Evolutionary conservation across 30 jellyfish, hydroid and myxozoan species (phyloP).

Genomic region (Aurelia sp.): DNA sequence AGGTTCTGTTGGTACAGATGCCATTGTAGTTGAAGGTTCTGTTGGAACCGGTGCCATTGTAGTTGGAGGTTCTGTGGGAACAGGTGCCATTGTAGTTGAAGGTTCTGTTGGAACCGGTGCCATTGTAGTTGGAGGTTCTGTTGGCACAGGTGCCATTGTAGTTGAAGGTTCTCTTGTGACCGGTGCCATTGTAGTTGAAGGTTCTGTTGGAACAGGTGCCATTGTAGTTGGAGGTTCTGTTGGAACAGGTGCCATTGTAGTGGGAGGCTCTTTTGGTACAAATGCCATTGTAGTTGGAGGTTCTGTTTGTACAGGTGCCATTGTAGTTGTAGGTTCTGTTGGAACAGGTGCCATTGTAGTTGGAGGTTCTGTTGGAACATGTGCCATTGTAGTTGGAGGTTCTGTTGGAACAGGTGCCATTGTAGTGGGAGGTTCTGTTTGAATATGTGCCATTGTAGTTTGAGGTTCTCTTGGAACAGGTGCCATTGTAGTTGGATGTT

Average conservation of each 20-base stretch:
- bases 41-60: no score
- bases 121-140: not conserved
- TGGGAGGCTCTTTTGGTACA: not conserved
- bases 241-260: no score
- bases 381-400: not conserved
- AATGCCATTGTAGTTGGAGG: not conserved
- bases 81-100: no score
- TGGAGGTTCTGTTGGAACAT: not conserved
- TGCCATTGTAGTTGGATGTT: no score
- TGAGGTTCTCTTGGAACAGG: no score
- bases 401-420: no score
- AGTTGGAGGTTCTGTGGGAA: no score
- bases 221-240: not conserved
- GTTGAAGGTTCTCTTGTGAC: not conserved
- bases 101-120: not conserved
- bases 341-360: not conserved
- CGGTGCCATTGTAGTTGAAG: not conserved
- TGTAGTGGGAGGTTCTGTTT: no score
- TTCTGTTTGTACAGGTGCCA: no score
- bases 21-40: no score
- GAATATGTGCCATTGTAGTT: not conserved
- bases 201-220: not conserved
- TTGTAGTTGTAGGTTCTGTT: conserved; percentile 1
- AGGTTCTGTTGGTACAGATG: no score
- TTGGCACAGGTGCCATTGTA: no score